These are phyloP conservation scores for Ginglymostoma cirratum DNA, from an alignment of 2,113 vertebrate species.

Conservation along the genomic window DNA sequence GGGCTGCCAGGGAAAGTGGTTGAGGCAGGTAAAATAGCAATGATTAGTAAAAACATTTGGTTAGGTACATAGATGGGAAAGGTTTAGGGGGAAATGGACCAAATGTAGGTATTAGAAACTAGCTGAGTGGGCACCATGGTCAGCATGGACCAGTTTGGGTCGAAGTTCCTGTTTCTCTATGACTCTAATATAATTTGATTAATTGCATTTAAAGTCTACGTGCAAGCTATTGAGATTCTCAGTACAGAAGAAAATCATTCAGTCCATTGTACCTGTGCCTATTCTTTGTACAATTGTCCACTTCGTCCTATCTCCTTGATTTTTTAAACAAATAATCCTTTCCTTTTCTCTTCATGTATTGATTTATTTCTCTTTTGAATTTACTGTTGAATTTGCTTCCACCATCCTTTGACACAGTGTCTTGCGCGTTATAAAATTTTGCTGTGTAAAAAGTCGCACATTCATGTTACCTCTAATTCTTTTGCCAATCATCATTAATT, in stretches of 20 bases:
- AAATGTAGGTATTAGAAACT: too few species aligned
- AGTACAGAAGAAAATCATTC: background rate
- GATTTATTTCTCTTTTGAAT: background rate
- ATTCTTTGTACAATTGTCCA: background rate
- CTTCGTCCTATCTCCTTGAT: background rate
- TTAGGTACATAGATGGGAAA: too few species aligned
- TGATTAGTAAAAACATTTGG: too few species aligned
- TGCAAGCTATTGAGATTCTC: background rate
- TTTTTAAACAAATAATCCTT: background rate
- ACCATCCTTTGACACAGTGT: background rate
- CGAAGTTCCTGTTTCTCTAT: too few species aligned
- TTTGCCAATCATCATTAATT: background rate
- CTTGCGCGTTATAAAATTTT: background rate
- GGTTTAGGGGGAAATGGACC: too few species aligned
- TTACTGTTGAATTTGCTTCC: background rate
- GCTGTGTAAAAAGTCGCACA: background rate
- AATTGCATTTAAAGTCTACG: background rate
- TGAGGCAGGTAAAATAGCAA: too few species aligned
- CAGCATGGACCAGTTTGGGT: too few species aligned
- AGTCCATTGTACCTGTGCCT: background rate
- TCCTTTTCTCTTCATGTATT: background rate
- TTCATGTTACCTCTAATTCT: background rate
- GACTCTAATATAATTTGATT: background rate
- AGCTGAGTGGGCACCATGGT: too few species aligned
- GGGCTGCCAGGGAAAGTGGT: too few species aligned